Evolutionary conservation across 2,797 vertebrate genomes (phyloP).

Genomic region (Cichlasoma orientale): DNA sequence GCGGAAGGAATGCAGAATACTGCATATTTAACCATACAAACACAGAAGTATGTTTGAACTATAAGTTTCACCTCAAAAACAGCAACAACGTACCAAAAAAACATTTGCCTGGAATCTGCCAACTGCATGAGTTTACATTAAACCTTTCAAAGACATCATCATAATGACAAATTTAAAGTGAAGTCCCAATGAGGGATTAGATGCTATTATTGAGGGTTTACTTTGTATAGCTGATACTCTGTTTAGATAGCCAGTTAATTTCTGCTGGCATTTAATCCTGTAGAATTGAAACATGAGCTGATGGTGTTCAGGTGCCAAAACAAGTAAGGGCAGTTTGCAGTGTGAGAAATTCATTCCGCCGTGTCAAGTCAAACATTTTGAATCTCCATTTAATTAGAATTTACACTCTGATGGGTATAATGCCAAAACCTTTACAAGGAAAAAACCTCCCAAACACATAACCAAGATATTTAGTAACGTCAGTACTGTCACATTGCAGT

Average conservation of each 20-base stretch:
- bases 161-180: not conserved
- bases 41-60: not conserved
- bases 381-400: not conserved
- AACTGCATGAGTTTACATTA: not conserved
- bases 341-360: not conserved
- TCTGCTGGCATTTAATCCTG: not conserved
- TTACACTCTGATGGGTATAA: not conserved
- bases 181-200: not conserved
- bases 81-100: not conserved
- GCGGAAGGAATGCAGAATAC: not conserved
- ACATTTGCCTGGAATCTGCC: not conserved
- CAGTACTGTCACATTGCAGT: not conserved
- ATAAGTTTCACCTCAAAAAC: not conserved
- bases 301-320: slow-evolving; percentile 10
- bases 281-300: slow-evolving; percentile 1
- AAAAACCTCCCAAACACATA: not conserved
- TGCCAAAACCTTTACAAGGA: not conserved
- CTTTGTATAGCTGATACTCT: not conserved
- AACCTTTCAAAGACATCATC: not conserved
- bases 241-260: slow-evolving; percentile 1
- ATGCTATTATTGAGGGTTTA: slow-evolving; percentile 4
- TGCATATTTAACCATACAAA: not conserved
- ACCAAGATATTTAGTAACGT: not conserved
- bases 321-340: not conserved
- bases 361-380: not conserved